Percentiles rank a stretch among this genome's conserved stretches.
These are phyloP conservation scores for Phyllotis vaccarum DNA, from an alignment of 2,797 vertebrate species.

Conservation along the genomic window DNA sequence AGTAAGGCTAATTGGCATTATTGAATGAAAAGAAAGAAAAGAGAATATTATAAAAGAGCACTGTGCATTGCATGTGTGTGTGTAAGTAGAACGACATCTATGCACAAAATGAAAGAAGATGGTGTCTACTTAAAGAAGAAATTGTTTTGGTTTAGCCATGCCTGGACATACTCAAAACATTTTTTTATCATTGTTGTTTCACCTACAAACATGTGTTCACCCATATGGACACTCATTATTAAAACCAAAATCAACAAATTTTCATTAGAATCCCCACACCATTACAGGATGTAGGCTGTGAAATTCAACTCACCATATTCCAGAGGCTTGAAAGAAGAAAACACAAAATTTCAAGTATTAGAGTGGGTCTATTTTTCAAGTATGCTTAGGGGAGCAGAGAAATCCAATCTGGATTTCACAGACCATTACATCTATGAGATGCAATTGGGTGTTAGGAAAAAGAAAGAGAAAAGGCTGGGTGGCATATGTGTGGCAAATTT, in stretches of 20 bases:
- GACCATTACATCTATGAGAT: constrained; percentile 13
- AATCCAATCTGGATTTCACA: constrained; percentile 66
- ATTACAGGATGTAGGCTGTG: not conserved
- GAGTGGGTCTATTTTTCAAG: constrained; percentile 20
- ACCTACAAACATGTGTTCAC: not conserved
- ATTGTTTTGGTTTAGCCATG: not conserved
- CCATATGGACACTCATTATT: not conserved
- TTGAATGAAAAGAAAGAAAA: not conserved
- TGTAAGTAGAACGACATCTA: not conserved
- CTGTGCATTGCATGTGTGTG: not conserved
- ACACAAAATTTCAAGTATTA: not conserved
- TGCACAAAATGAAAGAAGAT: not conserved
- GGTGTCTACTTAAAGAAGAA: not conserved
- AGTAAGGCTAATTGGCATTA: not conserved
- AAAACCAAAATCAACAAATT: not conserved
- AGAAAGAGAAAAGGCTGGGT: not conserved
- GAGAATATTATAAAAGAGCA: not conserved
- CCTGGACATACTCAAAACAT: not conserved
- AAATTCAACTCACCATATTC: not conserved
- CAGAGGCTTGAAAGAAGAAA: not conserved
- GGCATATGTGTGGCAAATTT: constrained; percentile 20
- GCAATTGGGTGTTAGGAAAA: constrained; percentile 15
- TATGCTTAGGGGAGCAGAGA: constrained; percentile 36
- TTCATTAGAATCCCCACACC: not conserved
- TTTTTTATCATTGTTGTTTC: not conserved